Evolutionary conservation across 2,797 vertebrate species (phyloP).

Genomic region (Thalassophryne amazonica): DNA sequence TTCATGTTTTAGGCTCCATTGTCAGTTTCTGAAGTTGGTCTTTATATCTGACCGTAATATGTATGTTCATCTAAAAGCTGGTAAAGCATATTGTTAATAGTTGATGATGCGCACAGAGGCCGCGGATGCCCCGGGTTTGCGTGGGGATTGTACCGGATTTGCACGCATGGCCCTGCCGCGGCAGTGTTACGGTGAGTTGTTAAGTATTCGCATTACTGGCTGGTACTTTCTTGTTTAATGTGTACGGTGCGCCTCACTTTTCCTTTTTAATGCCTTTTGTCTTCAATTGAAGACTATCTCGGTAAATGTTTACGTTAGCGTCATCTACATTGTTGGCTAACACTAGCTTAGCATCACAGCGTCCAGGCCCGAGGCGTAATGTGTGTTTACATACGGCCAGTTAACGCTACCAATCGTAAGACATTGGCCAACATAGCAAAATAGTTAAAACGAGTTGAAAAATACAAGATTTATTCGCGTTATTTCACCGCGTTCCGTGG

Average conservation of each 20-base stretch:
- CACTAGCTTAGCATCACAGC: constrained; percentile 30
- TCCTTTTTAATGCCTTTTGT: too few relatives aligned
- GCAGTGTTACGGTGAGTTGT: constrained; percentile 65
- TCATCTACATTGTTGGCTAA: constrained; percentile 20
- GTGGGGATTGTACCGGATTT: constrained; percentile 59
- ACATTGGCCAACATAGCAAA: neutral
- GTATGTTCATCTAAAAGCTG: constrained; percentile 52
- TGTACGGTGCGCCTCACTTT: too few relatives aligned
- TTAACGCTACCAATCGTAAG: neutral
- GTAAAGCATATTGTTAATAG: constrained; percentile 52
- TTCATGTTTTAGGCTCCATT: constrained; percentile 14
- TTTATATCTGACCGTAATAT: constrained; percentile 12
- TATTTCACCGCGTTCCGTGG: too few relatives aligned
- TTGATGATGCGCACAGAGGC: constrained; percentile 73
- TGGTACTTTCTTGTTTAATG: neutral
- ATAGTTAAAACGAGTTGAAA: too few relatives aligned
- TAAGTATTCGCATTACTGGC: neutral
- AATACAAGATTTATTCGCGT: too few relatives aligned
- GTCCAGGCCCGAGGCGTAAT: neutral
- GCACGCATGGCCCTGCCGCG: constrained; percentile 50
- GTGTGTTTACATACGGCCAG: constrained; percentile 62
- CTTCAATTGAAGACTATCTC: neutral
- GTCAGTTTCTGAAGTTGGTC: constrained; percentile 11
- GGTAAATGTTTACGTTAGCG: neutral
- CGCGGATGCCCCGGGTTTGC: constrained; percentile 66